These are phyloP conservation scores for Lophura nycthemera DNA, from an alignment of 2,113 vertebrate genomes.

Conservation along the genomic window DNA sequence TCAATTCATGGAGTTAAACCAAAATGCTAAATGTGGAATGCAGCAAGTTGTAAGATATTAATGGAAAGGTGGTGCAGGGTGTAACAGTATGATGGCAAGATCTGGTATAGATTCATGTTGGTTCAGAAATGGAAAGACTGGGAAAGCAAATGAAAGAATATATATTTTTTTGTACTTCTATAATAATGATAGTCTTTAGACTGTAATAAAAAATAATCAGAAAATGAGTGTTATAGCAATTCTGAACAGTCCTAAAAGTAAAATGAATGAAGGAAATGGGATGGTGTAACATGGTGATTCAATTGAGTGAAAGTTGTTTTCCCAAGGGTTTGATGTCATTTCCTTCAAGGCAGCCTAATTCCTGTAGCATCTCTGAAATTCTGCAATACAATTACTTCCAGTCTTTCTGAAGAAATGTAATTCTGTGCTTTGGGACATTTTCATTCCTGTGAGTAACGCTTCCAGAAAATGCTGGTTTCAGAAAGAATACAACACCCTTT, in stretches of 20 bases:
- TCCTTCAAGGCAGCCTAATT: neutral
- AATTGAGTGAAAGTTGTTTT: neutral
- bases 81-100: neutral
- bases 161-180: neutral
- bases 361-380: constrained; percentile 1
- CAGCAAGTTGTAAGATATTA: neutral
- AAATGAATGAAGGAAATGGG: neutral
- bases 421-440: constrained; percentile 35
- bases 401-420: constrained; percentile 27
- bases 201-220: neutral
- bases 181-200: neutral
- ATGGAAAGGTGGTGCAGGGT: neutral
- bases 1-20: neutral
- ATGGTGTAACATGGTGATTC: neutral
- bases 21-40: neutral
- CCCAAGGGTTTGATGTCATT: neutral
- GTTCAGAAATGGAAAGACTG: neutral
- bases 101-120: neutral
- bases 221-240: neutral
- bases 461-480: constrained; percentile 18
- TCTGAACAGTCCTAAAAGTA: neutral
- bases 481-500: constrained; percentile 6
- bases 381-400: neutral
- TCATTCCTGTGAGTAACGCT: constrained; percentile 5
- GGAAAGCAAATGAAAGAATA: neutral